Evolutionary conservation across 2,797 vertebrate species (phyloP).

Genomic region (Sebastes variabilis): DNA sequence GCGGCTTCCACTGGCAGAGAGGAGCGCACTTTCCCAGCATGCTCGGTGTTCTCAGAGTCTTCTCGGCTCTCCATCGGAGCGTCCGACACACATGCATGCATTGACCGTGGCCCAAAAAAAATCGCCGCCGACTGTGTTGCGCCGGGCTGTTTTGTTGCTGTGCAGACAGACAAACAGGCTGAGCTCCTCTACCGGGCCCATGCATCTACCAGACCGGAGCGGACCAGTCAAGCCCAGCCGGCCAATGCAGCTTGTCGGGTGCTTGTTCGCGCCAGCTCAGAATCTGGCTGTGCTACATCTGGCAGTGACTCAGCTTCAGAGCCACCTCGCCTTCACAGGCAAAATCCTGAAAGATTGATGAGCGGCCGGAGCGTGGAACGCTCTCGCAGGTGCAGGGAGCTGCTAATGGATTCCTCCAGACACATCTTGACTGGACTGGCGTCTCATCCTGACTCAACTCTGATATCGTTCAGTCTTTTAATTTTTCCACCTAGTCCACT

Average conservation of each 20-base stretch:
- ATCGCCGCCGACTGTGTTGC: conserved; percentile 23
- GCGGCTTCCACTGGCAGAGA: conserved; percentile 64
- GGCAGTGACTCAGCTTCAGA: conserved; percentile 38
- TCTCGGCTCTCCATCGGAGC: conserved; percentile 51
- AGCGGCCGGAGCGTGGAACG: conserved; percentile 28
- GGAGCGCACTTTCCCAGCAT: conserved; percentile 62
- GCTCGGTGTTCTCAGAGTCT: conserved; percentile 43
- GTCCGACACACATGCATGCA: conserved; percentile 54
- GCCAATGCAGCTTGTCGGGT: conserved; percentile 49
- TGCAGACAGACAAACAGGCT: conserved; percentile 62
- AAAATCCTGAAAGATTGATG: conserved; percentile 73
- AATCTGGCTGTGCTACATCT: conserved; percentile 52
- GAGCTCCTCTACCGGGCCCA: conserved; percentile 49
- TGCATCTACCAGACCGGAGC: conserved; percentile 51
- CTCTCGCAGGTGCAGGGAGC: conserved; percentile 43
- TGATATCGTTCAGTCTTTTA: conserved; percentile 5
- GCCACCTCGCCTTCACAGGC: conserved; percentile 40
- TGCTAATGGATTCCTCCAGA: conserved; percentile 61
- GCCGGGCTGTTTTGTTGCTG: conserved; percentile 53
- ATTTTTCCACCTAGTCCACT: conserved; percentile 7
- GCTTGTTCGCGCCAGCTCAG: conserved; percentile 52
- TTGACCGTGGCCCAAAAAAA: conserved; percentile 52
- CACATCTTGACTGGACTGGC: conserved; percentile 21
- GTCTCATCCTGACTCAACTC: conserved; percentile 32
- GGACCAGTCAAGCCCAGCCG: conserved; percentile 38